A percentile compares a stretch with the other conserved stretches of the same genome.
phyloP scores from a whole-genome alignment of 2,888 invertebrate species.

The Theretra japonica region DNA sequence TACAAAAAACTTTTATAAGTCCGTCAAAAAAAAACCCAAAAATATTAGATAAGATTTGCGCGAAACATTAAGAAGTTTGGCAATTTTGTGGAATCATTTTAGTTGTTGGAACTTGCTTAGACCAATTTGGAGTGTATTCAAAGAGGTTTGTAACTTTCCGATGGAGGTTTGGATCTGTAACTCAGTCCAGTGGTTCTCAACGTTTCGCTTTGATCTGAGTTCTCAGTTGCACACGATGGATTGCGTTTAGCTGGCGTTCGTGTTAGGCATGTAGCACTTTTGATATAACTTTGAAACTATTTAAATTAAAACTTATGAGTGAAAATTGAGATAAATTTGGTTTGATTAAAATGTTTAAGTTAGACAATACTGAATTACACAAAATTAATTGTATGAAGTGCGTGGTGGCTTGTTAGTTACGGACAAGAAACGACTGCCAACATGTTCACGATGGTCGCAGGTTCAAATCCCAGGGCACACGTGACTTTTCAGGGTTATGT shows the following conservation, averaged over 20 bases:
- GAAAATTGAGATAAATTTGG: too few relatives aligned
- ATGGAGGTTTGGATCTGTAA: background rate
- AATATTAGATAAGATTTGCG: background rate
- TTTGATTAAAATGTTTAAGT: too few relatives aligned
- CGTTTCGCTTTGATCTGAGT: background rate
- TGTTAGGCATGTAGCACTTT: background rate
- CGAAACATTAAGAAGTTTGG: background rate
- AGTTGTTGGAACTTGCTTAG: background rate
- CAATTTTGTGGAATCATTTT: background rate
- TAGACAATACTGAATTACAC: too few relatives aligned
- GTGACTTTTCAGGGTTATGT: too few relatives aligned
- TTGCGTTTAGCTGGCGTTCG: background rate
- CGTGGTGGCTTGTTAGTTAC: too few relatives aligned
- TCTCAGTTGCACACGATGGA: background rate
- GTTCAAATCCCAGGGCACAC: too few relatives aligned
- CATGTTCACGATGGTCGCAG: too few relatives aligned
- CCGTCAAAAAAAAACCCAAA: background rate
- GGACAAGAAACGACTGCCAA: too few relatives aligned
- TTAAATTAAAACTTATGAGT: too few relatives aligned
- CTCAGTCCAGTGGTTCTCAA: constrained; percentile 5
- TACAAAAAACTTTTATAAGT: too few relatives aligned
- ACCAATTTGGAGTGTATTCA: constrained; percentile 6
- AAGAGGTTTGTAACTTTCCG: background rate
- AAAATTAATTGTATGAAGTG: too few relatives aligned
- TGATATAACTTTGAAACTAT: background rate